Evolutionary conservation across 2,797 vertebrate species (phyloP), one percentile per base, ranked within the genome.

Genomic region (Limnodromus scolopaceus): DNA sequence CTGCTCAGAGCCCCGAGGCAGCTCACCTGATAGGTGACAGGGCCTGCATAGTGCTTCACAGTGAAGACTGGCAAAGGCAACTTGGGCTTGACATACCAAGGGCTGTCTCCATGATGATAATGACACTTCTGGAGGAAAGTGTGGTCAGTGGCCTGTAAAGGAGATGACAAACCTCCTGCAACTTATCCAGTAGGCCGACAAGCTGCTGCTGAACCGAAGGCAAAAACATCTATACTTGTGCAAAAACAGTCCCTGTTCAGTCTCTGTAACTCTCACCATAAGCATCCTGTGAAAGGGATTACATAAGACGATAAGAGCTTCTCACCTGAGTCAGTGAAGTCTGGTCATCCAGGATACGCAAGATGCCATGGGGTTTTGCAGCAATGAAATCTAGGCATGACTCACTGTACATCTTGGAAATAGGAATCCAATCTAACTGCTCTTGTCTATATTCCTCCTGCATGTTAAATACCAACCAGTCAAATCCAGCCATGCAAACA

Each of bases 81-180:
- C 96, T 98, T 99, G 89, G 99, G 99, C 93, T 99, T 99, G 97
- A 94, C 80, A 46, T 99, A 99, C 98, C 97, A 98, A 4, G 97
- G 98, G 92, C 97, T 99, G 87, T 98, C 98, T 15, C 98, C 97
- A 49, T 99, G 99, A 95, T 99, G 99, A 89, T 99, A 99, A 96
- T 99, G 99, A 97, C 99, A 99, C 97, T 99, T 99, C 95, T 99
- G 99, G 43, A 99, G 98, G 94, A 99, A 99, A 78, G 99, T 99
- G 97, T 99, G 99, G 97, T 99, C 99, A 16, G 99, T 99, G 95
- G 99, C 99, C 99, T 99, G 93, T 61, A 45, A 24, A 58, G 38
- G 23, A 82, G 28, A 46, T 23, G 19, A 64, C 8, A 18, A 43
- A 43, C 43, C 43, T 17, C 16, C 43, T 43, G 43, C 43, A 60